A percentile compares a stretch with the other conserved stretches of the same genome.
Conservation (phyloP, 1,140 invertebrate genomes). For the Liolophura sinensis region DNA sequence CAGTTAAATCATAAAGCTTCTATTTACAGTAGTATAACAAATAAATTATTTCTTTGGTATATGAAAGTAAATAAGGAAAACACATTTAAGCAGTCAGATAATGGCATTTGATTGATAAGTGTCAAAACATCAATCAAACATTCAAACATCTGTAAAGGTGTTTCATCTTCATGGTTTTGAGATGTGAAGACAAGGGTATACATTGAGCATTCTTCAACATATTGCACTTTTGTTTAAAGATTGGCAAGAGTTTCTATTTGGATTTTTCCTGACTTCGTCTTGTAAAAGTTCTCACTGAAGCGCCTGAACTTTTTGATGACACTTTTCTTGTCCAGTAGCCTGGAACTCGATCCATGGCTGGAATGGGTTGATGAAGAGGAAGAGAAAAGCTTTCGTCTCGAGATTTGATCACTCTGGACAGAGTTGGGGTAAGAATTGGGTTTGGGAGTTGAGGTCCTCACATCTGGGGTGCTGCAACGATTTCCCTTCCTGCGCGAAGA, state of each 20-base stretch:
- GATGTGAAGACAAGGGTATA: neutral
- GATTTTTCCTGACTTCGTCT: constrained; percentile 26
- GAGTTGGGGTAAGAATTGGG: constrained; percentile 15
- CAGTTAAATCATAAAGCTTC: no score
- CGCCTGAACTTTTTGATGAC: constrained; percentile 44
- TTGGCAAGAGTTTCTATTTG: constrained; percentile 44
- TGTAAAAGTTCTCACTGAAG: constrained; percentile 42
- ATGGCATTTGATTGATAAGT: no score
- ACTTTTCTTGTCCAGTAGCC: constrained; percentile 46
- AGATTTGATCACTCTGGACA: constrained; percentile 23
- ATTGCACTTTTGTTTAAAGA: constrained; percentile 25
- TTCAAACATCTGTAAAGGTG: no score
- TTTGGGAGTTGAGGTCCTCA: constrained; percentile 25
- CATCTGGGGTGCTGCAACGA: constrained; percentile 21
- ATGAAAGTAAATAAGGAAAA: no score
- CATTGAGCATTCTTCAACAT: neutral
- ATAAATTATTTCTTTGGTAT: no score
- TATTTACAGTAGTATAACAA: no score
- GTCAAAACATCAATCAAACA: no score
- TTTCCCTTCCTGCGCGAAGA: constrained; percentile 7
- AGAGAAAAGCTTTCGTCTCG: constrained; percentile 33
- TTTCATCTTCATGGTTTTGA: neutral
- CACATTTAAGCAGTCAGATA: no score
- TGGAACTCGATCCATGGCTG: constrained; percentile 21
- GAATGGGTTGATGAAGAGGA: constrained; percentile 7